A percentile compares a stretch with the other conserved stretches of the same genome.
These are phyloP conservation scores for Camponotus vicinus DNA, from an alignment of 1,140 invertebrate genomes.

Conservation along the genomic window DNA sequence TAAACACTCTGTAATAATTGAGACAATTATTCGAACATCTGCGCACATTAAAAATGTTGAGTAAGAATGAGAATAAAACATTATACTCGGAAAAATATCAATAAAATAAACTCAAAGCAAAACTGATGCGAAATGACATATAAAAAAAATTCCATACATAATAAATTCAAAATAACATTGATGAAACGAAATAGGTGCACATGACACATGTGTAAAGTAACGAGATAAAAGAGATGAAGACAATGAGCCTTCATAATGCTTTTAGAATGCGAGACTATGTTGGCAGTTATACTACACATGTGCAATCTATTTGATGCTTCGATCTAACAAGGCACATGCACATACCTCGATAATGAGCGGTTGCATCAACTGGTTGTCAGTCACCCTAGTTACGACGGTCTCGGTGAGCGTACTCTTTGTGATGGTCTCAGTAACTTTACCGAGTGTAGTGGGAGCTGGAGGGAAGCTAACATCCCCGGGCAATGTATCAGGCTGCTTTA, in stretches of 20 bases:
- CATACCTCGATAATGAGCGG: slow-evolving; percentile 95
- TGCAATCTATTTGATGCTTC: slow-evolving; percentile 63
- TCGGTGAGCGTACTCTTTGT: slow-evolving; percentile 97
- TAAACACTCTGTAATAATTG: not conserved
- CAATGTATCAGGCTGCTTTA: slow-evolving; percentile 89
- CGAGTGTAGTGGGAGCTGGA: slow-evolving; percentile 93
- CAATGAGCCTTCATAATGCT: not conserved
- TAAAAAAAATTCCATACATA: too few species aligned
- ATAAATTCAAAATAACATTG: not conserved
- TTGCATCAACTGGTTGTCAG: slow-evolving; percentile 94
- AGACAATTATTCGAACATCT: not conserved
- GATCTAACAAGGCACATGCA: slow-evolving; percentile 70
- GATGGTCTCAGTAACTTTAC: slow-evolving; percentile 96
- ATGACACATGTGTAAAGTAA: not conserved
- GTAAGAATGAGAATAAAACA: not conserved
- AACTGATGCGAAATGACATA: not conserved
- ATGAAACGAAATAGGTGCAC: not conserved
- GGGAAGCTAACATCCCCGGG: slow-evolving; percentile 90
- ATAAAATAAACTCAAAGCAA: not conserved
- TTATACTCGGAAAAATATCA: not conserved
- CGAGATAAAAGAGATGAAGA: slow-evolving; percentile 13
- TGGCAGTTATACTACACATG: not conserved
- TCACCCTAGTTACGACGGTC: slow-evolving; percentile 96
- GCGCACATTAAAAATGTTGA: not conserved
- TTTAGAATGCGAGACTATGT: not conserved